These are phyloP conservation scores for Drosophila colorata DNA, from an alignment of 2,888 invertebrate species.

Conservation along the genomic window DNA sequence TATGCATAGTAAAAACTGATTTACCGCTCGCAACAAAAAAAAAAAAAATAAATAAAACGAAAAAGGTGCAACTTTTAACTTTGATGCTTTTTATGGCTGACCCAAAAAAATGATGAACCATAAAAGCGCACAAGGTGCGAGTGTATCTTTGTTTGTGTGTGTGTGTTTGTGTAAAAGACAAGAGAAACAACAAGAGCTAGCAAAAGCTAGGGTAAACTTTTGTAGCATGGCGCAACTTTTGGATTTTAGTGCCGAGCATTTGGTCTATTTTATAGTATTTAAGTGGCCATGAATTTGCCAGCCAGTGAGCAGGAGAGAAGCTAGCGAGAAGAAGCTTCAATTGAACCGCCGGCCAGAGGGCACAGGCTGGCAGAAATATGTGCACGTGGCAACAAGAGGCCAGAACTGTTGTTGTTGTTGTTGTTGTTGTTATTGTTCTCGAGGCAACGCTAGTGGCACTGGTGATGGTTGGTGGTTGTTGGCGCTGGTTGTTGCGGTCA, in stretches of 20 bases:
- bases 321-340: conserved; percentile 28
- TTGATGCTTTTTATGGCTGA: conserved; percentile 69
- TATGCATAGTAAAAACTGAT: conserved; percentile 78
- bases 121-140: conserved; percentile 53
- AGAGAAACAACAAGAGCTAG: conserved; percentile 6
- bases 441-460: conserved; percentile 11
- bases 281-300: conserved; percentile 77
- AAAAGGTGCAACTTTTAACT: conserved; percentile 69
- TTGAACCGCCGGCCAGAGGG: conserved; percentile 45
- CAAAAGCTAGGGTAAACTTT: conserved; percentile 60
- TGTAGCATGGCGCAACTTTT: conserved; percentile 59
- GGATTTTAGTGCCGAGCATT: conserved; percentile 70
- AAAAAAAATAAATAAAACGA: background rate
- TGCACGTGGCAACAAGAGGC: conserved; percentile 45
- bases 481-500: conserved; percentile 41
- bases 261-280: conserved; percentile 78
- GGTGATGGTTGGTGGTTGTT: conserved; percentile 14
- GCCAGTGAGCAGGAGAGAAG: conserved; percentile 43
- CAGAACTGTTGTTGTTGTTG: conserved; percentile 12
- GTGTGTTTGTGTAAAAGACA: conserved; percentile 14
- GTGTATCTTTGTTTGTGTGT: conserved; percentile 6
- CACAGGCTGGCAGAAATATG: conserved; percentile 49
- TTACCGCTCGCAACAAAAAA: conserved; percentile 45
- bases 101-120: conserved; percentile 67
- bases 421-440: conserved; percentile 17